These are phyloP conservation scores for Drosophila tripunctata DNA, from an alignment of 2,888 invertebrate genomes.

Conservation along the genomic window DNA sequence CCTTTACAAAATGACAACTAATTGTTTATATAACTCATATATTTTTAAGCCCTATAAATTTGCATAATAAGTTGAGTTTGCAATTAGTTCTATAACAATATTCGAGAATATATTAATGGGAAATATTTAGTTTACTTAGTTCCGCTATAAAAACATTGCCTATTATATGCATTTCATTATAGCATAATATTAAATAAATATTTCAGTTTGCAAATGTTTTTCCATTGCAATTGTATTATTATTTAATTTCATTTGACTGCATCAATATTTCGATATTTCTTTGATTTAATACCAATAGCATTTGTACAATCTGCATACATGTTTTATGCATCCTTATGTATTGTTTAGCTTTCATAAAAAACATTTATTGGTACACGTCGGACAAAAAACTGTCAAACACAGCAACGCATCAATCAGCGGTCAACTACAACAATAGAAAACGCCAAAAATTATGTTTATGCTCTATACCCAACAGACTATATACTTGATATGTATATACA, in stretches of 20 bases:
- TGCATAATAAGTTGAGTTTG: no score
- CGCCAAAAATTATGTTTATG: conserved; percentile 25
- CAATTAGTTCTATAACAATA: no score
- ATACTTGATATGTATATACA: neutral
- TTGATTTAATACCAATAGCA: conserved; percentile 47
- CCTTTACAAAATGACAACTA: no score
- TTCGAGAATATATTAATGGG: no score
- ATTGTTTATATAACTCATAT: no score
- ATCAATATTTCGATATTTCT: conserved; percentile 38
- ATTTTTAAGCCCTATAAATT: no score
- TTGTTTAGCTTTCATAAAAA: conserved; percentile 58
- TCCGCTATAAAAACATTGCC: neutral
- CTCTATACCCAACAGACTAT: neutral
- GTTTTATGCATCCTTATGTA: conserved; percentile 26
- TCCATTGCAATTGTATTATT: conserved; percentile 18
- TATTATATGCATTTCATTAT: conserved; percentile 1
- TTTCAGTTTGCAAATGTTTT: conserved; percentile 10
- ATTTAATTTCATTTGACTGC: conserved; percentile 22
- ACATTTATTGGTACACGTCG: conserved; percentile 57
- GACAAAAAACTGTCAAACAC: conserved; percentile 68
- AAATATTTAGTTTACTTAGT: conserved; percentile 1
- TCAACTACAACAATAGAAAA: conserved; percentile 24
- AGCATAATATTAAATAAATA: conserved; percentile 14
- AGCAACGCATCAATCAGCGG: conserved; percentile 68
- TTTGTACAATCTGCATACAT: conserved; percentile 19